Conservation (phyloP, 2,797 vertebrate genomes). For the Halcyon smyrnensis region DNA sequence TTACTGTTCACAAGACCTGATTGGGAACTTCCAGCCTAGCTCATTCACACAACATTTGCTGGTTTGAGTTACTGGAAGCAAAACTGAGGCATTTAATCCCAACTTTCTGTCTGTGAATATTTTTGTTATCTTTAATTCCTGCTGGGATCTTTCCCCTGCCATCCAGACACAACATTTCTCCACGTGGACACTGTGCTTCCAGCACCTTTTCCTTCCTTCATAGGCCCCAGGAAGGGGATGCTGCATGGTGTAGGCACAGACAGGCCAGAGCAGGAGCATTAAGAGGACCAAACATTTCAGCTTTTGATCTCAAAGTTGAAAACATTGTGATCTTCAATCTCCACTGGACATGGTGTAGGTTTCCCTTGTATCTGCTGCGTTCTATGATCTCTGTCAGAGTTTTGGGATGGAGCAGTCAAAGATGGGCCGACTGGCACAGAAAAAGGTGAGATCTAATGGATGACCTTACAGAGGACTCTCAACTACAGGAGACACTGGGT, state of each 20-base stretch:
- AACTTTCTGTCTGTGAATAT: not conserved
- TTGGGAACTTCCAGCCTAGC: not conserved
- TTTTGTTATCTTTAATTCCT: not conserved
- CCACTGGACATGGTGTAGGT: not conserved
- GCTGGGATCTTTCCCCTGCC: not conserved
- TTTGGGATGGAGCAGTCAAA: not conserved
- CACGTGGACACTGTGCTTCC: not conserved
- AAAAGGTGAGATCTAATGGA: not conserved
- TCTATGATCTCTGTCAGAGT: not conserved
- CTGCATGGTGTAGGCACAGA: not conserved
- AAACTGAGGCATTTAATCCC: not conserved
- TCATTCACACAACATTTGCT: not conserved
- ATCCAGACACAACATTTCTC: not conserved
- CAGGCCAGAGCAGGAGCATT: not conserved
- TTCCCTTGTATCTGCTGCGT: not conserved
- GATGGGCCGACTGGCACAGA: not conserved
- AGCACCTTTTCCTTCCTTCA: not conserved
- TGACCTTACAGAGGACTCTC: not conserved
- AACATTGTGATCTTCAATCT: not conserved
- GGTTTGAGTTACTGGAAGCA: not conserved
- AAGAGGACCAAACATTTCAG: not conserved
- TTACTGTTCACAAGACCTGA: not conserved
- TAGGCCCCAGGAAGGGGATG: not conserved
- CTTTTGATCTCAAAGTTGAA: not conserved
- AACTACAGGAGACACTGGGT: not conserved